Base-by-base conservation (phyloP, 30 jellyfish, hydroid and myxozoan species). In the Aurelia aurita complex sp. Pacific region DNA sequence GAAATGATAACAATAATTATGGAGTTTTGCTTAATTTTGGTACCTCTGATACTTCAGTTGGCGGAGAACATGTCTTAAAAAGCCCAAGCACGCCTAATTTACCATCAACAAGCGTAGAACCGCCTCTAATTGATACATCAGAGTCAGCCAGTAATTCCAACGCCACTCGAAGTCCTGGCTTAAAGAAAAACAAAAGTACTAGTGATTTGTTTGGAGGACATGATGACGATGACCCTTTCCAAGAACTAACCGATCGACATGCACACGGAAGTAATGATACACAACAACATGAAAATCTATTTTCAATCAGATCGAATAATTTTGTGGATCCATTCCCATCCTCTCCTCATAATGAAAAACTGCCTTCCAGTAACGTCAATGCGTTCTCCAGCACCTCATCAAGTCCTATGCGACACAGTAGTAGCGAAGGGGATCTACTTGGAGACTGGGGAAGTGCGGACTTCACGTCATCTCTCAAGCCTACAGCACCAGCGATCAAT, bases 391-490 rank as follows among this genome's bases (percentile, higher is more conserved):
- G 34, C 63, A 2, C 78, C 8, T 61, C 80, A 5, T 59, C 92
- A 14, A 32, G 73, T 1, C 23, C 85, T 11, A 73, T 83, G 80
- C 73, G 62, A 19, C 92, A 83, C 73, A 83, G 92, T 71, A 83
- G 92, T 51, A 83, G 92, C 67, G 92, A 71, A 18, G 92, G 92
- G 19, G 85, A 83, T 73, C 63, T 83, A 52, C 50, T 83, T 4
- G 92, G 80, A 19, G 92, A 83, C 64, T 73, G 85, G 86, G 92
- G 83, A 59, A 83, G 76, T 5, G 36, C 83, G 23, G 73, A 85
- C 38, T 9, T 79, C 18, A 57, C 74, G 53, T 65, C 94, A 13
- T 14, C 94, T 4, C 50, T 85, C 40, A 74, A 85, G 52, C 88
- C 88, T 2, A 64, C 74, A 3, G 29, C 80, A 6, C 55, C 69